A percentile compares a stretch with the other conserved stretches of the same genome.
Conservation (phyloP, 2,888 invertebrate species). For the Thereva nobilitata region DNA sequence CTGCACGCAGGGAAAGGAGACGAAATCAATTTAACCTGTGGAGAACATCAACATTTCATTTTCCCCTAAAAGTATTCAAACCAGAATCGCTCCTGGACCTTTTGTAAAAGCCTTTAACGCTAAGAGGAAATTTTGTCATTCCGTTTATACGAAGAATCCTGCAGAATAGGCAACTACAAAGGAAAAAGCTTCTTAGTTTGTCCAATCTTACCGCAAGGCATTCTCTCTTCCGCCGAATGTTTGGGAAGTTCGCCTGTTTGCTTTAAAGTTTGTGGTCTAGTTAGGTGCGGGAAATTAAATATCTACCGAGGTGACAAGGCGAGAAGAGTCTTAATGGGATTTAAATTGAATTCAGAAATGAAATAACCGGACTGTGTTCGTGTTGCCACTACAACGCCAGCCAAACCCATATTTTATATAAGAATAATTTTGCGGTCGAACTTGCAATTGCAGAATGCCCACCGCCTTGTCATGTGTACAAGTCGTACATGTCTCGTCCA, state of each 20-base stretch:
- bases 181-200: constrained; percentile 10
- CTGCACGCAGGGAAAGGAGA: too few relatives aligned
- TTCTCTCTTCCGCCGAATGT: constrained; percentile 15
- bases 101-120: constrained; percentile 21
- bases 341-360: constrained; percentile 21
- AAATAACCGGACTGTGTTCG: not conserved
- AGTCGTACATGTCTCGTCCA: constrained; percentile 27
- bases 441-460: not conserved
- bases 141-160: constrained; percentile 9
- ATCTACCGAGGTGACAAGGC: constrained; percentile 16
- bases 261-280: not conserved
- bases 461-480: constrained; percentile 10
- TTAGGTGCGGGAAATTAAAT: constrained; percentile 23
- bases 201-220: constrained; percentile 10
- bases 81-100: constrained; percentile 6
- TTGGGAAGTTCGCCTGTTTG: constrained; percentile 9
- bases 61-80: not conserved
- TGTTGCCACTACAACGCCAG: too few relatives aligned
- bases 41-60: too few relatives aligned
- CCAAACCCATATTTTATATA: too few relatives aligned
- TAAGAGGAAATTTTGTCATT: constrained; percentile 14
- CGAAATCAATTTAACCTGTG: too few relatives aligned
- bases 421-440: too few relatives aligned
- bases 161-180: constrained; percentile 10
- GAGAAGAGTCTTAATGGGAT: constrained; percentile 9